These are phyloP conservation scores for Neogale vison DNA, from an alignment of 2,113 vertebrate species.

Conservation along the genomic window DNA sequence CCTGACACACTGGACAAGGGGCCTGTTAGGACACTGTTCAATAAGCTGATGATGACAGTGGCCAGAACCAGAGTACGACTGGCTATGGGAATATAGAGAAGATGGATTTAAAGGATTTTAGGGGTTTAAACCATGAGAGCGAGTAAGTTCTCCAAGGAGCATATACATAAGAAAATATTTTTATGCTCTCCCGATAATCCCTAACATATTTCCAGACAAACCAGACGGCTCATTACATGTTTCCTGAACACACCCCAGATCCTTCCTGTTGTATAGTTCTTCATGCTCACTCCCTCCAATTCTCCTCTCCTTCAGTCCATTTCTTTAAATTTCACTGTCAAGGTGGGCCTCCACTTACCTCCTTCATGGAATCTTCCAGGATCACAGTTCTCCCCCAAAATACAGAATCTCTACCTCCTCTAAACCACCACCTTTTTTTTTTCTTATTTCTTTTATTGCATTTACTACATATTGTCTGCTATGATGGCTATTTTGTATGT, in stretches of 20 bases:
- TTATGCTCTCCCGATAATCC: not conserved
- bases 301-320: not conserved
- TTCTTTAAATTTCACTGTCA: not conserved
- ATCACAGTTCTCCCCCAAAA: not conserved
- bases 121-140: not conserved
- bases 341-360: not conserved
- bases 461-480: not conserved
- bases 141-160: not conserved
- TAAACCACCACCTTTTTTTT: not conserved
- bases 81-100: not conserved
- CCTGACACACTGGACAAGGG: not conserved
- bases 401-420: not conserved
- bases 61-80: not conserved
- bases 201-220: constrained; percentile 24
- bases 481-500: not conserved
- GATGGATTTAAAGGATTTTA: not conserved
- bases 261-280: not conserved
- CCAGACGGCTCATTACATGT: not conserved
- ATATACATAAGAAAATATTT: constrained; percentile 33
- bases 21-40: not conserved
- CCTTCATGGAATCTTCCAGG: not conserved
- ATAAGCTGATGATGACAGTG: not conserved
- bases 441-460: not conserved
- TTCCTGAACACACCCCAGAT: not conserved
- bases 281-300: not conserved